These are phyloP conservation scores for Ophioninae sp. DNA, from an alignment of 2,888 invertebrate species.

Conservation along the genomic window DNA sequence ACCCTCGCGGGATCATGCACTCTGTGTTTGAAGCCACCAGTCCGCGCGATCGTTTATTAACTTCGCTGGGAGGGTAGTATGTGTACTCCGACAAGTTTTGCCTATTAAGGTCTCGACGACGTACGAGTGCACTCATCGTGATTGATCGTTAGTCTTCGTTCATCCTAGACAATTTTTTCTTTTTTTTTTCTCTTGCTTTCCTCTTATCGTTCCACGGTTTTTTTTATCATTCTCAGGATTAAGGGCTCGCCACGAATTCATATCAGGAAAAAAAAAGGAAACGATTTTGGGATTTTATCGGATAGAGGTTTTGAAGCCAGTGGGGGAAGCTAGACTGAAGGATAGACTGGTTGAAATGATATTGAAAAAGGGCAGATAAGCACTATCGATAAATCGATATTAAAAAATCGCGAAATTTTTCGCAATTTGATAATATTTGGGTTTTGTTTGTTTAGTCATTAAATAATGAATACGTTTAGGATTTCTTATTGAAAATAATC, in stretches of 20 bases:
- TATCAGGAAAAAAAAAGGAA: background rate
- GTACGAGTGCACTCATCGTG: constrained; percentile 47
- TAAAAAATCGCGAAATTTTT: too few species aligned
- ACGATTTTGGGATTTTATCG: background rate
- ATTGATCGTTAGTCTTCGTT: constrained; percentile 34
- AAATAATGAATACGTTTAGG: too few species aligned
- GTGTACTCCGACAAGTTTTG: constrained; percentile 35
- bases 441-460: too few species aligned
- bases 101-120: constrained; percentile 48
- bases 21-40: constrained; percentile 13
- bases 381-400: too few species aligned
- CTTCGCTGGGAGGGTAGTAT: background rate
- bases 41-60: constrained; percentile 48
- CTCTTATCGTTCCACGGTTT: too few species aligned
- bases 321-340: background rate
- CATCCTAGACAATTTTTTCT: constrained; percentile 1
- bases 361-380: too few species aligned
- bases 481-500: too few species aligned
- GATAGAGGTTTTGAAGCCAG: background rate
- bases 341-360: background rate
- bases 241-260: background rate
- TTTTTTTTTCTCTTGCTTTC: background rate
- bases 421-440: too few species aligned
- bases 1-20: constrained; percentile 21
- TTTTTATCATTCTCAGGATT: background rate